Percentiles rank a stretch among this genome's conserved stretches.
phyloP scores from a whole-genome alignment of 2,113 vertebrate species.

The Cheirogaleus medius region DNA sequence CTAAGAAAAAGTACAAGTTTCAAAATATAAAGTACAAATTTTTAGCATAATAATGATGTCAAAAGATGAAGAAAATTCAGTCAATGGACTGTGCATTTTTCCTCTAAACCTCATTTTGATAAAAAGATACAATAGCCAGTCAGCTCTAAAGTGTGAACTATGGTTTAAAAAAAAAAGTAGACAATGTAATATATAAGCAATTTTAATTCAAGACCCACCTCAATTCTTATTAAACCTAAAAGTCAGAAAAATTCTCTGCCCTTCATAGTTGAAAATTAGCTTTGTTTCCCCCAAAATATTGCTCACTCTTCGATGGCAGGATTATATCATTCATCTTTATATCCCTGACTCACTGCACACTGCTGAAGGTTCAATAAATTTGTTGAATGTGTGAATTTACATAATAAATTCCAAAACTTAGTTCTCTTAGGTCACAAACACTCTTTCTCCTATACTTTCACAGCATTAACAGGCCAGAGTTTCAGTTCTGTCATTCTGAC shows the following conservation, averaged over 20 bases:
- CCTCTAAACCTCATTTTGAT: not conserved
- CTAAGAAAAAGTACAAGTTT: not conserved
- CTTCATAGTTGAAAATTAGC: not conserved
- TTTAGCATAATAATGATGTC: not conserved
- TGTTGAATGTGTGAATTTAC: not conserved
- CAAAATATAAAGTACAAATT: not conserved
- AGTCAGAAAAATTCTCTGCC: not conserved
- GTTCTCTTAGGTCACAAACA: not conserved
- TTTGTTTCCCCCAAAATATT: not conserved
- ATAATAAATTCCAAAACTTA: not conserved
- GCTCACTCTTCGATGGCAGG: not conserved
- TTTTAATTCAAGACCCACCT: not conserved
- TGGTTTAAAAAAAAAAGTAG: not conserved
- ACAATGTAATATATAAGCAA: not conserved
- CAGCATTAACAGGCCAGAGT: not conserved
- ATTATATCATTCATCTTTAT: not conserved
- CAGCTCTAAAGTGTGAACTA: not conserved
- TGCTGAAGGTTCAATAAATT: not conserved
- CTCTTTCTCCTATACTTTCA: not conserved
- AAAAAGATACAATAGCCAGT: not conserved
- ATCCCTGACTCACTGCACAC: not conserved
- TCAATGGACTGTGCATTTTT: not conserved
- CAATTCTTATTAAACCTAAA: not conserved
- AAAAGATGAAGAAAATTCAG: constrained; percentile 23
- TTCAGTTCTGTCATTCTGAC: not conserved